Evolutionary conservation across 2,113 vertebrate genomes (phyloP).

Genomic region (Oreochromis aureus): DNA sequence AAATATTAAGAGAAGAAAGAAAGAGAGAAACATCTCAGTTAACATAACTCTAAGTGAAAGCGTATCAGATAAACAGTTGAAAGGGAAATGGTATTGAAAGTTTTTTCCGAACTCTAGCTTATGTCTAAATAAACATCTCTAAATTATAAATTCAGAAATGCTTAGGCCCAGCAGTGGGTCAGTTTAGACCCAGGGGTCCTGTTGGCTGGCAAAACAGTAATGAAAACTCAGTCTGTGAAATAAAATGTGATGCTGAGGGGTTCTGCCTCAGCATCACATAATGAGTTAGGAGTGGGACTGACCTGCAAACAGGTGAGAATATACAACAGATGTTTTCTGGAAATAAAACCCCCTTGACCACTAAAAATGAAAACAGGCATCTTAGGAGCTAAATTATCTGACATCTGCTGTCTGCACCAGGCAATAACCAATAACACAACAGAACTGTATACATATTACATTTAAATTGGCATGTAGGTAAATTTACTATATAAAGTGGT

Average conservation of each 20-base stretch:
- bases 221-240: not conserved
- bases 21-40: not conserved
- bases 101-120: not conserved
- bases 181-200: not conserved
- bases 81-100: not conserved
- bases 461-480: not conserved
- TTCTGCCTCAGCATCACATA: not conserved
- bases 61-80: not conserved
- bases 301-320: not conserved
- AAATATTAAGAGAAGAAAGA: not conserved
- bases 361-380: not conserved
- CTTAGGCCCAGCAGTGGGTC: not conserved
- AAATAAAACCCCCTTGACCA: not conserved
- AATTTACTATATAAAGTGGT: not conserved
- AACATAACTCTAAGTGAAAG: not conserved
- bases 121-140: not conserved
- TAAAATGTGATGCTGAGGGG: not conserved
- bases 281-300: not conserved
- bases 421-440: not conserved
- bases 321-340: not conserved
- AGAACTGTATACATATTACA: not conserved
- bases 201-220: not conserved
- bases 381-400: not conserved
- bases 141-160: not conserved
- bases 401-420: not conserved